Base-by-base conservation (phyloP, 1,140 invertebrate species). In the Nephotettix cincticeps region DNA sequence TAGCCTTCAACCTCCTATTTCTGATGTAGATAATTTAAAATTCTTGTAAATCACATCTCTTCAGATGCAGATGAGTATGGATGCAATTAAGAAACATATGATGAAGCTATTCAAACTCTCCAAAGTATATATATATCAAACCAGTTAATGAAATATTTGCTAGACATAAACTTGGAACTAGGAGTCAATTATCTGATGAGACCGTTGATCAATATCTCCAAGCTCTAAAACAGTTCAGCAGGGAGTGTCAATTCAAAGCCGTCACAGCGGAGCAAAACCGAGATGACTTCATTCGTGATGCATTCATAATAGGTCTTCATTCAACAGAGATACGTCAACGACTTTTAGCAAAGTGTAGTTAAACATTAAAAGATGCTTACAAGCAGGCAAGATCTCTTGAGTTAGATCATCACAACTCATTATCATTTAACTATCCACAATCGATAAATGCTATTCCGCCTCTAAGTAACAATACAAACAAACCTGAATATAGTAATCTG, bases 201-300 rank as follows among this genome's bases (percentile, higher is more conserved):
- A 66, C 30, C n/a, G 58, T 71, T 40, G 61, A 27, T 71, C 58
- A 71, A 47, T 71, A 14, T 36, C 27, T 71, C 27, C 28, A n/a
- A 63, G 30, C 6, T n/a, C 29, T 71, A 14, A 71, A 65, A 66
- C n/a, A 14, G n/a, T 23, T 71, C 64, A 43, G 56, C 29, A 71
- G 65, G 28, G 36, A 71, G 1, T 71, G 61, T 47, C 29, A 65
- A 17, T 71, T 71, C 40, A 66, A 71, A 45, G 61, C 27, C 28
- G 58, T 71, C 25, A 66, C 69, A 64, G 69, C 58, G 4, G 69
- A 65, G 43, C 30, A 66, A 66, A 65, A 66, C 19, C 64, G 36
- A 66, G 25, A 71, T 36, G 61, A 66, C 47, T 63, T 64, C 43
- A 71, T 71, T 21, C 29, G 69, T 25, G 69, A 71, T 28, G 11